Evolutionary conservation across 2,888 invertebrate genomes (phyloP), one percentile per base, ranked within the genome.

Genomic region (Orchestes rusci): DNA sequence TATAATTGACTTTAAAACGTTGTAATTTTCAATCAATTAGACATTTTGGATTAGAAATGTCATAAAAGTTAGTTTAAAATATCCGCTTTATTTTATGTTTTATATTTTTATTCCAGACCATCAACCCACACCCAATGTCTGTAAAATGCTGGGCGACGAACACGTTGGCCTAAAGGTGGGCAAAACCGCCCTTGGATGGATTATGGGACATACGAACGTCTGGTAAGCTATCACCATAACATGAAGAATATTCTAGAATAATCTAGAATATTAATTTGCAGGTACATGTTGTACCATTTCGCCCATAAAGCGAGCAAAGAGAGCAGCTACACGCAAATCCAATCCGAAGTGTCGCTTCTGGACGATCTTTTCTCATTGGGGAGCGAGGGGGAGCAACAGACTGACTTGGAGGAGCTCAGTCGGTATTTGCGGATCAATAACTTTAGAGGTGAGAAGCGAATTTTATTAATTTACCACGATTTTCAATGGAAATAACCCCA

Each of bases 291-390:
- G 58, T 76, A 79, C 68, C 74, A 79, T 69, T 78, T 76, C 59
- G 76, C 77, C 31, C 71, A 74, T 58, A 67, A 73, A 71, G 61
- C 73, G 56, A 70, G 62, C 66, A 73, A 66, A 59, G 66, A 57
- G 15, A 60, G 56, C 50, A 56, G 44, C 39, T 58, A 61, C 69
- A 72, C 59, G 69, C 72, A 66, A 34, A 37, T 59, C 18, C 70
- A 70, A 38, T 32, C 43, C 40, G 62, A 63, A 57, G 74, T 75
- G 51, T 76, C 76, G 59, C 77, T 82, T 59, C 72, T 83, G 61
- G 82, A 83, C 67, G 79, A 79, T 59, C 72, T 83, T 35, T 75
- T 83, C 59, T 79, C 79, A 43, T 67, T 74, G 44, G 63, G 64
- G 30, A 67, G 67, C 27, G 66, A 43, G 19, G 39, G 28, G 28